These are phyloP conservation scores for Ephydatia muelleri DNA, from an alignment of 37 sponge, comb jelly and placozoan genomes.

Conservation along the genomic window DNA sequence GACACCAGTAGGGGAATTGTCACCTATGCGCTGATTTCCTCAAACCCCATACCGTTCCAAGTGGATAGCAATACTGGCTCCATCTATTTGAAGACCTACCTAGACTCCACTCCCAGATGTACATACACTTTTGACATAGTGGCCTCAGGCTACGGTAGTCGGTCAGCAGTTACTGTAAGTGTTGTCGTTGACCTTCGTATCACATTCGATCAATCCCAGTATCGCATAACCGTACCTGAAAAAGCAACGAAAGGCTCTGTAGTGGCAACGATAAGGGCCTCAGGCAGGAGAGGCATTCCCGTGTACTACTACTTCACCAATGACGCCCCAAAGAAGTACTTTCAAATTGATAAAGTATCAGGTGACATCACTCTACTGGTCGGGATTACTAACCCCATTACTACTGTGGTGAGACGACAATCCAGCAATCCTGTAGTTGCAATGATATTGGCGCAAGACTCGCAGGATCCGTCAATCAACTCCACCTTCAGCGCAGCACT, in stretches of 20 bases:
- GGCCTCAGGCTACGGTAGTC: background rate
- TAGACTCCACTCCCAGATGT: background rate
- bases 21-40: background rate
- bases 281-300: background rate
- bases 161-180: background rate
- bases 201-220: background rate
- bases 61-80: background rate
- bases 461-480: background rate
- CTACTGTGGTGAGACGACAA: too few relatives aligned
- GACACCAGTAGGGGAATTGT: background rate
- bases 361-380: background rate
- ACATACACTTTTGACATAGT: background rate
- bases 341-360: background rate
- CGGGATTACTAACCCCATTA: too few relatives aligned
- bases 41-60: background rate
- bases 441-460: too few relatives aligned
- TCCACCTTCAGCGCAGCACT: background rate
- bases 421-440: too few relatives aligned
- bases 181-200: background rate
- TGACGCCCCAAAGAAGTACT: background rate
- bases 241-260: background rate
- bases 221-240: background rate
- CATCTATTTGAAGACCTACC: background rate
- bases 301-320: background rate
- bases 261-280: background rate